These are phyloP conservation scores for Ctenochaetus hawaiiensis DNA, from an alignment of 2,797 vertebrate genomes.

Conservation along the genomic window DNA sequence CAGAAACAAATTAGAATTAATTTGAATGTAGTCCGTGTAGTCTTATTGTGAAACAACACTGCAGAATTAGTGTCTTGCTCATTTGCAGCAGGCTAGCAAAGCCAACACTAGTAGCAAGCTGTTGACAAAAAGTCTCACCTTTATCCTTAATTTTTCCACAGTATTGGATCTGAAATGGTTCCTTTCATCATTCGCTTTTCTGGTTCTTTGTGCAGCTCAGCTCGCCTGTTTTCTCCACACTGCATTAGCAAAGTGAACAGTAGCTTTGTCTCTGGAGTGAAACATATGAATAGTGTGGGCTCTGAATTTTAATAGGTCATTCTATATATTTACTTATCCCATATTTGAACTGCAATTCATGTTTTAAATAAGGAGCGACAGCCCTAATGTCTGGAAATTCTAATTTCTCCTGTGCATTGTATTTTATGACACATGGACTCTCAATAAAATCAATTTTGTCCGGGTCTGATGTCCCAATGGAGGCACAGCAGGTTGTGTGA, in stretches of 20 bases:
- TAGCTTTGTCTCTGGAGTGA: background rate
- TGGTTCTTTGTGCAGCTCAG: background rate
- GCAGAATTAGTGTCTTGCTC: background rate
- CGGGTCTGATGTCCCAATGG: constrained; percentile 57
- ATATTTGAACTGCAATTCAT: background rate
- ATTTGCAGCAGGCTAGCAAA: background rate
- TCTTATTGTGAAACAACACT: background rate
- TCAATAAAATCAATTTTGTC: constrained; percentile 52
- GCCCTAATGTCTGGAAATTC: constrained; percentile 1
- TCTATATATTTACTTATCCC: background rate
- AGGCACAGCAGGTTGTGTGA: constrained; percentile 61
- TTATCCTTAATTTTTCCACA: background rate
- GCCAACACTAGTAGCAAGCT: background rate
- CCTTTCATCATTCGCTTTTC: background rate
- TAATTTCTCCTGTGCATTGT: background rate
- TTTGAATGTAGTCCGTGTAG: background rate
- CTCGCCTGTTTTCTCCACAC: background rate
- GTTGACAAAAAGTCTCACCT: background rate
- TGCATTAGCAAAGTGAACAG: background rate
- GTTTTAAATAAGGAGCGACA: background rate
- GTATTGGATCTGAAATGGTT: background rate
- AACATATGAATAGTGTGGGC: background rate
- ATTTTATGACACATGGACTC: constrained; percentile 34
- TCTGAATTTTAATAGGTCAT: background rate
- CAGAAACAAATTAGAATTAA: background rate